Percentiles rank a stretch among this genome's conserved stretches.
phyloP scores from a whole-genome alignment of 2,888 invertebrate genomes.

The Ichneumoninae sp. region DNA sequence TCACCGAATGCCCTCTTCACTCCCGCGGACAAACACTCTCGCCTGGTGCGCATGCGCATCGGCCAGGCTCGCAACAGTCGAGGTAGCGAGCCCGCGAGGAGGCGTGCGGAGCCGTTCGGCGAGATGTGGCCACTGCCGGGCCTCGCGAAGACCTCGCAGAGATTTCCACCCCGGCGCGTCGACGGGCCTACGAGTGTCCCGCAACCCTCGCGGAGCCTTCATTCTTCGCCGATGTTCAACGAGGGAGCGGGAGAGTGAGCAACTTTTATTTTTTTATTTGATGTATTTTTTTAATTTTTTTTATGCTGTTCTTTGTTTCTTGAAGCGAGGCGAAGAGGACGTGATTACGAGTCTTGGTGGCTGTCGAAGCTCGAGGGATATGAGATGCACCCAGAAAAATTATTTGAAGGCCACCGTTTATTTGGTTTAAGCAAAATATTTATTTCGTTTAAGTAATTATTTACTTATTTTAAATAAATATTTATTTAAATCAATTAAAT shows the following conservation, averaged over 20 bases:
- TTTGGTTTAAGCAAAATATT: too few relatives aligned
- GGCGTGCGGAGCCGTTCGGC: neutral
- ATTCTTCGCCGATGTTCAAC: conserved; percentile 15
- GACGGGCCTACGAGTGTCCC: conserved; percentile 29
- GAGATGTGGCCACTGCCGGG: conserved; percentile 35
- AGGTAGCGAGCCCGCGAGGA: conserved; percentile 33
- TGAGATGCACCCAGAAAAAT: too few relatives aligned
- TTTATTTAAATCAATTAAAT: too few relatives aligned
- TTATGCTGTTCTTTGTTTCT: too few relatives aligned
- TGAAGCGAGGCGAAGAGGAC: too few relatives aligned
- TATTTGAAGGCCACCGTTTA: too few relatives aligned
- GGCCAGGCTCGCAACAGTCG: conserved; percentile 14
- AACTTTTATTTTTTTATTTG: too few relatives aligned
- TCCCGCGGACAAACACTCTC: conserved; percentile 50
- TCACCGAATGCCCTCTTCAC: conserved; percentile 79
- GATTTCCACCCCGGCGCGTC: neutral
- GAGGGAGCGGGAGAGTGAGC: neutral
- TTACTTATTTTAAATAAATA: too few relatives aligned
- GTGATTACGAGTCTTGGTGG: too few relatives aligned
- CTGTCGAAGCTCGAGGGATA: too few relatives aligned
- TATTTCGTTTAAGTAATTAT: too few relatives aligned
- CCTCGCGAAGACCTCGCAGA: conserved; percentile 7
- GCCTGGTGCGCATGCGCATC: conserved; percentile 15
- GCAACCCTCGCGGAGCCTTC: conserved; percentile 3
- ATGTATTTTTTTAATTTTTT: too few relatives aligned